Evolutionary conservation across 2,888 invertebrate species (phyloP).

Genomic region (Aquatica leii): DNA sequence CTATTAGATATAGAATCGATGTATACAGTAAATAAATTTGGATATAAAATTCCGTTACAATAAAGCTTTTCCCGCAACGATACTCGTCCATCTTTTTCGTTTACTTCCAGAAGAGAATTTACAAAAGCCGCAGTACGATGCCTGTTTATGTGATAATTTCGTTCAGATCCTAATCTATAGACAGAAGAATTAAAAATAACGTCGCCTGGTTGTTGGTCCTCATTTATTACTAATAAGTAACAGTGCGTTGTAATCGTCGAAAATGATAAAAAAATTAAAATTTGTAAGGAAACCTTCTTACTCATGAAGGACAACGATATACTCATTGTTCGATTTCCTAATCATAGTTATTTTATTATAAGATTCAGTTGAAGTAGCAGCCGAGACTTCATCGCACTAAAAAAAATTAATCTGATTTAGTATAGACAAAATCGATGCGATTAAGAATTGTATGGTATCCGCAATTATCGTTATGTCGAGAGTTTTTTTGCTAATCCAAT

Average conservation of each 20-base stretch:
- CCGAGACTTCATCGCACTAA: neutral
- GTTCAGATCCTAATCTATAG: conserved; percentile 79
- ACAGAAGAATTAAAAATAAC: conserved; percentile 82
- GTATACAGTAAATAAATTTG: conserved; percentile 85
- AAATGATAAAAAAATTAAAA: conserved; percentile 35
- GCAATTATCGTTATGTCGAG: too few species aligned
- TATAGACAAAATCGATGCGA: too few species aligned
- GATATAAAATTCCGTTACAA: conserved; percentile 84
- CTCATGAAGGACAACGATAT: conserved; percentile 43
- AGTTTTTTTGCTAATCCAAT: too few species aligned
- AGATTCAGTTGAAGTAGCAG: neutral
- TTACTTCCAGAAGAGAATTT: conserved; percentile 77
- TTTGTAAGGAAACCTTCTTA: conserved; percentile 39
- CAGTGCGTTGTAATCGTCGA: conserved; percentile 34
- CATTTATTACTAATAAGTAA: conserved; percentile 57
- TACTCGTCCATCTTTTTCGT: conserved; percentile 77
- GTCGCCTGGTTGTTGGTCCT: conserved; percentile 67
- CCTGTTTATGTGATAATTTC: conserved; percentile 80
- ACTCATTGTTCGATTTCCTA: conserved; percentile 40
- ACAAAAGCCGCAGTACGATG: conserved; percentile 86
- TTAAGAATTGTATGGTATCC: too few species aligned
- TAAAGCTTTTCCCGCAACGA: conserved; percentile 75
- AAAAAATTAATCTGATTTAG: too few species aligned
- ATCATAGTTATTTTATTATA: conserved; percentile 20
- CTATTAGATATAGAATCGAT: conserved; percentile 86